Conservation (phyloP, 92 coral and sea anemone species). For the Heliopora coerulea region DNA sequence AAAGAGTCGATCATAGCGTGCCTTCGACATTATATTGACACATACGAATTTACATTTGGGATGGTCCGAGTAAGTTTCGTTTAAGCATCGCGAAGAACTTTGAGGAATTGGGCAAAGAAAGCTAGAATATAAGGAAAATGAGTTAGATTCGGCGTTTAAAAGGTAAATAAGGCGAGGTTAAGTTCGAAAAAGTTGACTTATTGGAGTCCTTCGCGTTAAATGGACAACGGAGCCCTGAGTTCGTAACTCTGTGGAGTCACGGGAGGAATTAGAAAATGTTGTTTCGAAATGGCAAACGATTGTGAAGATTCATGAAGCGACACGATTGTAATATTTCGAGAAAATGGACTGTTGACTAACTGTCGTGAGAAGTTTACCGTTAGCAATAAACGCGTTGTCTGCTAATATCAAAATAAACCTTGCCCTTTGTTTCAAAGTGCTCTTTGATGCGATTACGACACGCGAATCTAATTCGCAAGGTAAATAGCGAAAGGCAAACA, state of each 20-base stretch:
- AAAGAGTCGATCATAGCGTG: not conserved
- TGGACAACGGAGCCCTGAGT: too few species aligned
- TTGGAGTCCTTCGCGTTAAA: not conserved
- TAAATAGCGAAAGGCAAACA: constrained; percentile 11
- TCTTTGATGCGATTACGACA: constrained; percentile 41
- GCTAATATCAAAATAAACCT: constrained; percentile 39
- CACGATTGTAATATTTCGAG: too few species aligned
- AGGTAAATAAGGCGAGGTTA: not conserved
- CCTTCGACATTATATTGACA: constrained; percentile 23
- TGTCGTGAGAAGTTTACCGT: constrained; percentile 9
- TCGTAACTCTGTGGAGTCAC: too few species aligned
- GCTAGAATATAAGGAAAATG: too few species aligned
- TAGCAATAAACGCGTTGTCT: constrained; percentile 3
- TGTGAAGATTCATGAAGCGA: too few species aligned
- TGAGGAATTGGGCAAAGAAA: not conserved
- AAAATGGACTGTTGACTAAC: constrained; percentile 2
- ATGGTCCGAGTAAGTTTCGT: constrained; percentile 30
- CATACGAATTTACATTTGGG: constrained; percentile 43
- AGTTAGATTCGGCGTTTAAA: too few species aligned
- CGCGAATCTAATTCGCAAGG: constrained; percentile 26
- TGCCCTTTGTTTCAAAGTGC: constrained; percentile 38
- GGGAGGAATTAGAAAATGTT: too few species aligned
- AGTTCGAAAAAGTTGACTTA: not conserved
- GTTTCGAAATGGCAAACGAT: too few species aligned
- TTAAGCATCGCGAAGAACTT: not conserved